Conservation (phyloP, 1,140 invertebrate species). For the Aporrectodea caliginosa region DNA sequence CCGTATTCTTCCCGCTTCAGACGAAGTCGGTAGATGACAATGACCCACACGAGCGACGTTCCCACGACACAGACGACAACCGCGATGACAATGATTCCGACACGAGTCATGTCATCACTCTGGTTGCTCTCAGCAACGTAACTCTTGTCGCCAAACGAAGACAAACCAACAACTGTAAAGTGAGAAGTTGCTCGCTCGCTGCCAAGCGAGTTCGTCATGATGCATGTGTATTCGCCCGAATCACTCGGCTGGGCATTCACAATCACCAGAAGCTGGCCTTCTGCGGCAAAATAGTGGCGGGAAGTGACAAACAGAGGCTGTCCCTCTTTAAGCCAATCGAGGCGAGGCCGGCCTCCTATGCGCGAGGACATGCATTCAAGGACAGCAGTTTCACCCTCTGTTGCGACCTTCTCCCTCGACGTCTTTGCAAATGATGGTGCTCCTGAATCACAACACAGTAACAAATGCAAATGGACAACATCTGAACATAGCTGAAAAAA, state of each 20-base stretch:
- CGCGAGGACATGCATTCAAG: constrained; percentile 69
- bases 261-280: constrained; percentile 82
- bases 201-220: constrained; percentile 78
- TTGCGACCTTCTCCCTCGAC: neutral
- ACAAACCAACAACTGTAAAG: neutral
- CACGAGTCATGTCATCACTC: constrained; percentile 33
- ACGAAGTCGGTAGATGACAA: constrained; percentile 69
- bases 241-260: constrained; percentile 71
- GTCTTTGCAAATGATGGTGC: neutral
- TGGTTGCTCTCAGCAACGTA: neutral
- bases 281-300: constrained; percentile 75
- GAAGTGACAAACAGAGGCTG: constrained; percentile 64
- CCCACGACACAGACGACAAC: constrained; percentile 83
- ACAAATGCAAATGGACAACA: no score
- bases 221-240: constrained; percentile 79
- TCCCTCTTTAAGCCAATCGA: constrained; percentile 84
- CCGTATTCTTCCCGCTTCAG: neutral
- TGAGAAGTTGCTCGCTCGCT: constrained; percentile 49
- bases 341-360: constrained; percentile 77
- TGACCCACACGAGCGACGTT: constrained; percentile 85
- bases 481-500: no score
- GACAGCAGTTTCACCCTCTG: constrained; percentile 70
- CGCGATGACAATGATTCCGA: constrained; percentile 80
- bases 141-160: neutral
- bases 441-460: neutral